These are phyloP conservation scores for Cotesia vestalis DNA, from an alignment of 1,140 invertebrate species.

Conservation along the genomic window DNA sequence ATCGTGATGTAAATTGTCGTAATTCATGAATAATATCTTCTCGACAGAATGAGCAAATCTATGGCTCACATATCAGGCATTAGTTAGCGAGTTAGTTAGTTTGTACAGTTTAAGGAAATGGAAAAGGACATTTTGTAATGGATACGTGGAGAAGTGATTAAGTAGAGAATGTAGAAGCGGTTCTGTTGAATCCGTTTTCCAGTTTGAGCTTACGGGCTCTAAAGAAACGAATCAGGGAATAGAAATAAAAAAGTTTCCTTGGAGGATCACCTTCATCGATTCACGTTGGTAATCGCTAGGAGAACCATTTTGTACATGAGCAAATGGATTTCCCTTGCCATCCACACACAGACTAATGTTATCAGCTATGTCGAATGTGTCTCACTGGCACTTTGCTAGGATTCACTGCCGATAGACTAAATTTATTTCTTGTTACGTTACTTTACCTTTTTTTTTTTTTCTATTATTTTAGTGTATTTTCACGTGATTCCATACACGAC, in stretches of 20 bases:
- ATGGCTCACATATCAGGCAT: too few relatives aligned
- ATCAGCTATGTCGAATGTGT: constrained; percentile 25
- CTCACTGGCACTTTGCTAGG: constrained; percentile 3
- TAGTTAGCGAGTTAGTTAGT: too few relatives aligned
- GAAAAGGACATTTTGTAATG: too few relatives aligned
- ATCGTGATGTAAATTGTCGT: too few relatives aligned
- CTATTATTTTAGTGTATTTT: background rate
- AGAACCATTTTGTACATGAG: constrained; percentile 25
- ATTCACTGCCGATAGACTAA: constrained; percentile 16
- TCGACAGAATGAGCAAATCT: too few relatives aligned
- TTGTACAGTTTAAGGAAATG: too few relatives aligned
- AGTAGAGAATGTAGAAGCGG: background rate
- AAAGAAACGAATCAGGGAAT: background rate
- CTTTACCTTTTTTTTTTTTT: constrained; percentile 5
- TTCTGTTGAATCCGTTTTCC: too few relatives aligned
- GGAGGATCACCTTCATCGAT: constrained; percentile 30
- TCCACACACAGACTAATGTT: constrained; percentile 14
- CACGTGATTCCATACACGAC: constrained; percentile 2
- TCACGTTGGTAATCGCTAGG: constrained; percentile 16
- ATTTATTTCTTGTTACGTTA: constrained; percentile 2
- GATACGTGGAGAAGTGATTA: too few relatives aligned
- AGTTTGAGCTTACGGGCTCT: too few relatives aligned
- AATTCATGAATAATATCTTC: too few relatives aligned
- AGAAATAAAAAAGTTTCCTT: constrained; percentile 21
- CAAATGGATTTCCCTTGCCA: constrained; percentile 23